phyloP scores from a whole-genome alignment of 2,888 invertebrate genomes.

The Linyphia triangularis region DNA sequence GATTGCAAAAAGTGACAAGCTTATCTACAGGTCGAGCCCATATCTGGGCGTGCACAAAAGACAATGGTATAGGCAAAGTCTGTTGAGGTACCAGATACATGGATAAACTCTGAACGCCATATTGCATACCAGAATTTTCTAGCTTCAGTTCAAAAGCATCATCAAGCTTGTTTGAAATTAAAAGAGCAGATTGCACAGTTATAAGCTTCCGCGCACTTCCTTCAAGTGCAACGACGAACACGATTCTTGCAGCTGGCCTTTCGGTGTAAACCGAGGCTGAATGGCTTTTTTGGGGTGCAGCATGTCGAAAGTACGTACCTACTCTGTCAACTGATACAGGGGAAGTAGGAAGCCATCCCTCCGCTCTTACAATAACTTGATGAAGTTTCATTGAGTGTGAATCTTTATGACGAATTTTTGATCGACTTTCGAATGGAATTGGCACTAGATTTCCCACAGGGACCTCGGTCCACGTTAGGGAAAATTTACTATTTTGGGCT shows the following conservation, averaged over 20 bases:
- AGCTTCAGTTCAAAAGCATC: slow-evolving; percentile 87
- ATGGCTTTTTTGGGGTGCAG: slow-evolving; percentile 78
- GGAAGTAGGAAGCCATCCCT: slow-evolving; percentile 91
- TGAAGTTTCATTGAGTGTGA: slow-evolving; percentile 89
- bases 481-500: slow-evolving; percentile 46
- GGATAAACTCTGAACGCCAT: slow-evolving; percentile 41
- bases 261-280: slow-evolving; percentile 77
- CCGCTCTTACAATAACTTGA: slow-evolving; percentile 92
- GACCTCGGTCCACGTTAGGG: slow-evolving; percentile 86
- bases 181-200: slow-evolving; percentile 93
- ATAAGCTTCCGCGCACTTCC: slow-evolving; percentile 96
- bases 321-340: slow-evolving; percentile 97
- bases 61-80: slow-evolving; percentile 87
- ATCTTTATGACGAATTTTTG: slow-evolving; percentile 82
- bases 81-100: slow-evolving; percentile 78
- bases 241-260: slow-evolving; percentile 86
- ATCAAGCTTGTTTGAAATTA: slow-evolving; percentile 87
- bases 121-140: slow-evolving; percentile 81
- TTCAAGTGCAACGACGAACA: slow-evolving; percentile 94
- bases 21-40: slow-evolving; percentile 85
- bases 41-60: slow-evolving; percentile 87
- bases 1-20: slow-evolving; percentile 82
- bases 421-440: slow-evolving; percentile 90
- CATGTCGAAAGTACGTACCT: slow-evolving; percentile 89
- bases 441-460: slow-evolving; percentile 88